Evolutionary conservation across 2,113 vertebrate genomes (phyloP).

Genomic region (Formicarius rufipectus): DNA sequence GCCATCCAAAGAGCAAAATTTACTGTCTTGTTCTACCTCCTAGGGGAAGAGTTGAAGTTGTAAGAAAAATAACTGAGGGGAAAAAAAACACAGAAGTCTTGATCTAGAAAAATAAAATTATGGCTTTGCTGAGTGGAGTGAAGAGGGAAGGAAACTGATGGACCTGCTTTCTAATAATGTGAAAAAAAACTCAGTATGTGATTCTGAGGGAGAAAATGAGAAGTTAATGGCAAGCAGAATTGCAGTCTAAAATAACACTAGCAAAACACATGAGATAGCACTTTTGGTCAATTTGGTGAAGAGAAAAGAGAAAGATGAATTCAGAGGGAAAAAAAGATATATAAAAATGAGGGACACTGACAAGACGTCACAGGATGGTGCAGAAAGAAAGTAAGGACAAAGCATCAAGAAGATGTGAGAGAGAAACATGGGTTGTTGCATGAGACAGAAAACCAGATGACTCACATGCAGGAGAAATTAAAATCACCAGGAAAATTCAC

Average conservation of each 20-base stretch:
- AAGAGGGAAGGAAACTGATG: not conserved
- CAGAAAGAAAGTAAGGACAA: not conserved
- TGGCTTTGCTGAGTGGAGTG: not conserved
- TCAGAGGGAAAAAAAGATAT: not conserved
- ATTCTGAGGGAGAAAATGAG: not conserved
- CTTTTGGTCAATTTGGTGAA: not conserved
- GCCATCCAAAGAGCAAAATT: not conserved
- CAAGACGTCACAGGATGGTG: not conserved
- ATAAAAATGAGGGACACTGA: not conserved
- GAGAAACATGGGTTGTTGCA: not conserved
- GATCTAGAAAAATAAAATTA: not conserved
- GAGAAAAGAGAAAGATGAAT: not conserved
- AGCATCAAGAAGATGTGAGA: not conserved
- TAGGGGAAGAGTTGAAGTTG: not conserved
- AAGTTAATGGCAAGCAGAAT: not conserved
- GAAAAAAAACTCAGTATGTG: not conserved
- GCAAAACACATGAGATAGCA: not conserved
- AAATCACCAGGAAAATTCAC: not conserved
- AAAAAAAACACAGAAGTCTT: not conserved
- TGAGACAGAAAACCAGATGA: not conserved
- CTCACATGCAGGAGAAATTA: not conserved
- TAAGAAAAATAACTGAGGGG: not conserved
- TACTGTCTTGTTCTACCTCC: not conserved
- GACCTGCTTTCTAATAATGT: not conserved
- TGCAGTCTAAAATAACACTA: not conserved